Evolutionary conservation across 2,888 invertebrate species (phyloP), one percentile per base, ranked within the genome.

Genomic region (Cantharis flavilabris): DNA sequence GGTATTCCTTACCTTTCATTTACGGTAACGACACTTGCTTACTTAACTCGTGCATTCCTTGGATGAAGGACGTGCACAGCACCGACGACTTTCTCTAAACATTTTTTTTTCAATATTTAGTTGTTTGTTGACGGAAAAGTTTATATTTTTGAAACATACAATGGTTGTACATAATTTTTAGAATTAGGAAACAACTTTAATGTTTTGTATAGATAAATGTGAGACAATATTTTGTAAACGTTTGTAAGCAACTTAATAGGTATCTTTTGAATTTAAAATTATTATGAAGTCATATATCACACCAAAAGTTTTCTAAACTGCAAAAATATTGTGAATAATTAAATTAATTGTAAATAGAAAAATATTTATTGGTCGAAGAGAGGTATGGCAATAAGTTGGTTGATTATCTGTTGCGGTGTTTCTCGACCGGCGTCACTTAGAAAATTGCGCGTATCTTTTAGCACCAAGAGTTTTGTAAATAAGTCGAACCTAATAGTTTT

Each of bases 41-140:
- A 72, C 82, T 86, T 64, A 86, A 87, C 63, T 87, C 87, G 79
- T 88, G 88, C 84, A 85, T 88, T 80, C 88, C 88, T 70, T 88
- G 88, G 88, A 83, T 84, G 71, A 85, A 82, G 82, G 77, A 75
- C 75, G 70, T 75, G 74, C 62, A 75, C 30, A 78, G 23, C 18
- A 67, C 65, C n/a, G 69, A 69, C 30, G 69, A 69, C 16, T 30
- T 69, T 11, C 69, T 69, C 26, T 26, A 26, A 5, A 9, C 7
- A 7, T 26, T 26, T 4, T 4, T 26, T 9, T 26, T 9, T 7
- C 26, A 26, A 26, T 1, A 2, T 26, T 26, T 26, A 2, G 26
- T 9, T 26, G 7, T 23, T 23, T 49, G 49, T 49, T 5, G 33
- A 10, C 3, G 33, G 49, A 49, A 49, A 49, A 49, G n/a, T n/a